Percentiles rank a stretch among this genome's conserved stretches.
phyloP scores from a whole-genome alignment of 2,113 vertebrate species.

The Podarcis cretensis region DNA sequence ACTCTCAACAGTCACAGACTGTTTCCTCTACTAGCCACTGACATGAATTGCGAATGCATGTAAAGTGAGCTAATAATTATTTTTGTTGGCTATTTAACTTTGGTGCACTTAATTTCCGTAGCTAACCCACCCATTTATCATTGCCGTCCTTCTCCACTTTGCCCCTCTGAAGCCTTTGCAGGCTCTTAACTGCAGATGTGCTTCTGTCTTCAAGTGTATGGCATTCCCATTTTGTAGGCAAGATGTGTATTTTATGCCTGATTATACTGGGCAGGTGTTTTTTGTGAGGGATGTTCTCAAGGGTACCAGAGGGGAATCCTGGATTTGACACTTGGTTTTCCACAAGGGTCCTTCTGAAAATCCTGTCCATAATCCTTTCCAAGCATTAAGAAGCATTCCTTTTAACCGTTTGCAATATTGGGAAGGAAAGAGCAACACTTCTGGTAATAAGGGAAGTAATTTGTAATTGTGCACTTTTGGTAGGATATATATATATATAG shows the following conservation, averaged over 20 bases:
- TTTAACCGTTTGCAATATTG: neutral
- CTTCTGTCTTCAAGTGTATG: neutral
- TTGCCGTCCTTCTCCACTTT: neutral
- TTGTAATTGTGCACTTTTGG: neutral
- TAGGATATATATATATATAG: too few species aligned
- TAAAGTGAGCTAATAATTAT: neutral
- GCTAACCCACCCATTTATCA: neutral
- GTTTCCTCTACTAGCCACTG: neutral
- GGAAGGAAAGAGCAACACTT: neutral
- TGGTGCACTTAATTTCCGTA: neutral
- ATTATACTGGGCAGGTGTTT: too few species aligned
- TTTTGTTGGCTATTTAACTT: neutral
- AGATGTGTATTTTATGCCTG: neutral
- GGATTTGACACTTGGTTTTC: neutral
- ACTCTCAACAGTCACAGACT: too few species aligned
- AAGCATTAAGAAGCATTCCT: neutral
- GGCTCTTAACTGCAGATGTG: neutral
- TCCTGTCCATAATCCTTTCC: neutral
- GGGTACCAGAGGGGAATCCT: neutral
- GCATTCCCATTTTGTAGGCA: neutral
- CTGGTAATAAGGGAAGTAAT: neutral
- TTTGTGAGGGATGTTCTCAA: neutral
- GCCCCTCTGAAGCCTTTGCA: neutral
- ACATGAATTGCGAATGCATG: neutral
- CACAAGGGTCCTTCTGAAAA: neutral